phyloP scores from a whole-genome alignment of 2,113 vertebrate species.

The Spea bombifrons region DNA sequence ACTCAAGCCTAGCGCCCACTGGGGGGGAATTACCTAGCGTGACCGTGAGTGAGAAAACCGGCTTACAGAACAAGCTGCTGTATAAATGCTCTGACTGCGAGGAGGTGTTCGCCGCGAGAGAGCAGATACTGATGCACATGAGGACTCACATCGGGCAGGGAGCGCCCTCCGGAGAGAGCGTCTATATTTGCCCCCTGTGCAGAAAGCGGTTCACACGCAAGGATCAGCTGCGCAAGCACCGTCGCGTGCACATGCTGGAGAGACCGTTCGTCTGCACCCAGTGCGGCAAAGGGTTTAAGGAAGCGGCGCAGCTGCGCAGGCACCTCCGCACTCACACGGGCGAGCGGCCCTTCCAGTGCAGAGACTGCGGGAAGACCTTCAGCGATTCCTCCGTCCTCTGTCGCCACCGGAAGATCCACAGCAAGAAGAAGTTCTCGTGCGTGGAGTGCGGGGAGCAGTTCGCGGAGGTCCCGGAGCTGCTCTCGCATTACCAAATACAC shows the following conservation, averaged over 20 bases:
- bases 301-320: neutral
- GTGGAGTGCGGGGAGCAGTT: constrained; percentile 13
- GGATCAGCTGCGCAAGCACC: constrained; percentile 50
- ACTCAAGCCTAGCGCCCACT: too few relatives aligned
- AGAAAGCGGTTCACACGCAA: constrained; percentile 19
- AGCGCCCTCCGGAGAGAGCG: too few relatives aligned
- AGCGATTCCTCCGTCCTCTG: neutral
- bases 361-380: constrained; percentile 7
- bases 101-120: too few relatives aligned
- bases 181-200: neutral
- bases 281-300: neutral
- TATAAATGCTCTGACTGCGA: too few relatives aligned
- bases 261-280: constrained; percentile 1
- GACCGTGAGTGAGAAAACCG: too few relatives aligned
- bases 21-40: too few relatives aligned
- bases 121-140: too few relatives aligned
- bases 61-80: too few relatives aligned
- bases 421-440: constrained; percentile 43
- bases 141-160: too few relatives aligned
- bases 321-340: neutral
- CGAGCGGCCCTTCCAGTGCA: constrained; percentile 45
- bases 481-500: constrained; percentile 42
- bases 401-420: constrained; percentile 43
- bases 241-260: neutral
- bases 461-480: neutral